Base-by-base conservation (phyloP, 2,888 invertebrate genomes). In the Shargacucullia verbasci region DNA sequence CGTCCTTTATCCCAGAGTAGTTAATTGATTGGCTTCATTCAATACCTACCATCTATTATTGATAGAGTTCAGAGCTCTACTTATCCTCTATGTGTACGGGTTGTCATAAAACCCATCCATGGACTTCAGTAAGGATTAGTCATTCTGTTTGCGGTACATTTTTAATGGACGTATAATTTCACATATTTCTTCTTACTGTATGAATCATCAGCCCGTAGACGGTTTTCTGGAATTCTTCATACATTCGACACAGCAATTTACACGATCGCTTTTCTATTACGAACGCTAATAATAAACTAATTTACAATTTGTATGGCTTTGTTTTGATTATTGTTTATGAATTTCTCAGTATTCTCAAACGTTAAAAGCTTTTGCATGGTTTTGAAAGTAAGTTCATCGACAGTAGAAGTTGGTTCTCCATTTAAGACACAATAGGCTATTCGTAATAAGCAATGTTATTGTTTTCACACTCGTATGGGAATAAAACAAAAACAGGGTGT, bases 371-470 rank as follows among this genome's bases (percentile, higher is more conserved):
- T 2, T 25, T 38, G 12, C 10, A 12, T 43, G 43, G 34, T 37
- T 56, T 46, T 9, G 35, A 47, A 57, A 49, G 29, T 34, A 39
- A 69, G 49, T 63, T 62, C 31, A 49, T 46, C 41, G 27, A 39
- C 49, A 47, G 29, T 37, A 37, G 31, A 62, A 64, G 47, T 66
- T 34, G 15, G 34, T 70, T 63, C 64, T 33, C 27, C 29, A 12
- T 40, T 55, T 37, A 7, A 45, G 12, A 48, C 50, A 73, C 73
- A 73, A 69, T 69, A 34, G 59, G 39, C 35, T 47, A 53, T 64
- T 71, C 25, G 46, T 46, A 63, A 67, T 59, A 46, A 60, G 53
- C 46, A 44, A 44, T 52, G 43, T 59, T 46, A 64, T 73, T 72
- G 71, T 69, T 63, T 71, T 39, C 54, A 44, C 55, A 47, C 49